Base-by-base conservation (phyloP, 1,140 invertebrate genomes). In the Cotesia chilonis region DNA sequence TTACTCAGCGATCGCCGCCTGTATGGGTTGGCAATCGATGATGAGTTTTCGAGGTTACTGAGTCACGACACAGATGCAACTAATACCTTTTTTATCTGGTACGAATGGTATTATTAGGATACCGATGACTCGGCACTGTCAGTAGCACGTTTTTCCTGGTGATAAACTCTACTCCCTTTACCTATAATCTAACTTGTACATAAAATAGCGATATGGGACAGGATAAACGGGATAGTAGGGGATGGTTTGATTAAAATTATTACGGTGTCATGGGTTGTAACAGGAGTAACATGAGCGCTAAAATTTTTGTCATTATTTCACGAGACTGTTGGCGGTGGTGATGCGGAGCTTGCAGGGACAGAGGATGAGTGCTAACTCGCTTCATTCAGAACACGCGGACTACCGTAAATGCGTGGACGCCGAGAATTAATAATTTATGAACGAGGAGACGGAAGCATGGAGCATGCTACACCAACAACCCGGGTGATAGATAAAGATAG, bases 391-490 rank as follows among this genome's bases (percentile, higher is more conserved):
- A 63, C 35, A 20, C 14, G 64, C 59, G 57, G 52, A 36, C 67
- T 72, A 35, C 17, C 55, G 47, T 71, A 65, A 72, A 69, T 38
- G 55, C 74, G 69, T 47, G 38, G 35, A 51, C 54, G 65, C 37
- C 54, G 64, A 65, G 47, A 67, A 75, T 70, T 72, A 70, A 68
- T 71, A 67, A 66, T 75, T 75, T 72, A 72, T 67, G 54, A 71
- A 70, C 70, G 67, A 69, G 51, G 63, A 66, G 51, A 65, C 35
- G 61, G 6, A 4, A 35, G n/a, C 7, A 28, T 35, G 51, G 17
- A 59, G 38, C n/a, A 47, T 28, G 60, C 60, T 35, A 54, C 12
- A 51, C 20, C 47, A 57, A 70, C 36, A 61, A 61, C 41, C 55
- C 28, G 57, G 38, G 68, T 47, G 59, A 36, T 14, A 61, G 59